phyloP scores from a whole-genome alignment of 2,113 vertebrate genomes.

The Macroglossus sobrinus region DNA sequence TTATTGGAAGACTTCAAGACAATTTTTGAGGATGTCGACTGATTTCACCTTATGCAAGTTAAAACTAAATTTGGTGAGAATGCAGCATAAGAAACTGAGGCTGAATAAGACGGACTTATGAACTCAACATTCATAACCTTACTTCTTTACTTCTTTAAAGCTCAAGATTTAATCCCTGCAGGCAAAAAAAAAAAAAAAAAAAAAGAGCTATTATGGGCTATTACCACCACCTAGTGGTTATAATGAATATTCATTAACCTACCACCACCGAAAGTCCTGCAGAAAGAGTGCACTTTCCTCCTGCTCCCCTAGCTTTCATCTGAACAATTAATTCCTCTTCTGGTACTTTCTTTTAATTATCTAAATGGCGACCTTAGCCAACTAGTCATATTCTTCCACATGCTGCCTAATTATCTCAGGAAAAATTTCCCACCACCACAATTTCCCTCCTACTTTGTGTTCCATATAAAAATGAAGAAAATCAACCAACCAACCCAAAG shows the following conservation, averaged over 20 bases:
- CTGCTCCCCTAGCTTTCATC: neutral
- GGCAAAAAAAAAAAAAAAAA: neutral
- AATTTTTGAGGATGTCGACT: neutral
- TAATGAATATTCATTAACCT: neutral
- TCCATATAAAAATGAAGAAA: conserved; percentile 16
- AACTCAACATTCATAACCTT: neutral
- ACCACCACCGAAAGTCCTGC: neutral
- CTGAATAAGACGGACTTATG: neutral
- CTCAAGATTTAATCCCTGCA: neutral
- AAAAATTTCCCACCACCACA: neutral
- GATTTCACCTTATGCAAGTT: neutral
- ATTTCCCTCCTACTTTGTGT: neutral
- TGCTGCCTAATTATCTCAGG: neutral
- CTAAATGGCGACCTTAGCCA: neutral
- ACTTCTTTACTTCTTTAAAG: neutral
- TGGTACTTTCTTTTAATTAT: neutral
- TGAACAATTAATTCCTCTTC: neutral
- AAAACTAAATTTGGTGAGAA: neutral
- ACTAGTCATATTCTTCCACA: neutral
- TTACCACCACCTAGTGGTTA: neutral
- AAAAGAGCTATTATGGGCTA: neutral
- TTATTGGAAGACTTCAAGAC: neutral
- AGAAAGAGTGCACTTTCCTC: neutral
- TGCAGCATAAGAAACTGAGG: neutral
- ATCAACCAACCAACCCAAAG: neutral